Evolutionary conservation across 2,797 vertebrate genomes (phyloP).

Genomic region (Aulostomus chinensis): DNA sequence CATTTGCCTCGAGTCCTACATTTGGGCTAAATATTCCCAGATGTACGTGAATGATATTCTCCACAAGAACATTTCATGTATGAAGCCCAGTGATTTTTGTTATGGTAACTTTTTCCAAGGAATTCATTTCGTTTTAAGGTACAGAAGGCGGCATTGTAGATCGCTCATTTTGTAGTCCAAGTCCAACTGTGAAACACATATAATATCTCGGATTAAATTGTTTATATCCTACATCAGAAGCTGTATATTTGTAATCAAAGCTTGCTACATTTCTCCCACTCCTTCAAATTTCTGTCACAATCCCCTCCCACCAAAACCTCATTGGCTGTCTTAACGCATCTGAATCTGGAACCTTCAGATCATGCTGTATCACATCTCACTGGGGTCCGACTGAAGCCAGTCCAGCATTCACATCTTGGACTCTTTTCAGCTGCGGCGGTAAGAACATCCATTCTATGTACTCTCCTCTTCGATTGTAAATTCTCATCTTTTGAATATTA

Average conservation of each 20-base stretch:
- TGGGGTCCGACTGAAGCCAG: constrained; percentile 23
- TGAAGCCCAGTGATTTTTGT: too few species aligned
- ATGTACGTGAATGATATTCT: too few species aligned
- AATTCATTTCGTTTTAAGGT: too few species aligned
- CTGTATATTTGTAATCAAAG: constrained; percentile 1
- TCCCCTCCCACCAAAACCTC: constrained; percentile 68
- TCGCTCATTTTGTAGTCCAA: not conserved
- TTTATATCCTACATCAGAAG: not conserved
- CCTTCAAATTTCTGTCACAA: constrained; percentile 14
- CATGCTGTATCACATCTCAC: constrained; percentile 18
- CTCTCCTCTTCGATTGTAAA: not conserved
- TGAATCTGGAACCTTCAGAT: constrained; percentile 37
- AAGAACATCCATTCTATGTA: not conserved
- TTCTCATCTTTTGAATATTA: not conserved
- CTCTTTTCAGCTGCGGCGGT: constrained; percentile 40
- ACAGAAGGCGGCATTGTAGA: too few species aligned
- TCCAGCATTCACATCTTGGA: constrained; percentile 29
- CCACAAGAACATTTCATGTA: too few species aligned
- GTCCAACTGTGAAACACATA: not conserved
- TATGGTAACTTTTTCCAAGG: too few species aligned
- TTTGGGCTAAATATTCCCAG: too few species aligned
- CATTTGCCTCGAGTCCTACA: too few species aligned
- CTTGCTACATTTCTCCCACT: constrained; percentile 39
- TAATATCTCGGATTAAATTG: too few species aligned
- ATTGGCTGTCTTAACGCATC: constrained; percentile 32